These are phyloP conservation scores for Emydocephalus ijimae DNA, from an alignment of 2,113 vertebrate genomes.

Conservation along the genomic window DNA sequence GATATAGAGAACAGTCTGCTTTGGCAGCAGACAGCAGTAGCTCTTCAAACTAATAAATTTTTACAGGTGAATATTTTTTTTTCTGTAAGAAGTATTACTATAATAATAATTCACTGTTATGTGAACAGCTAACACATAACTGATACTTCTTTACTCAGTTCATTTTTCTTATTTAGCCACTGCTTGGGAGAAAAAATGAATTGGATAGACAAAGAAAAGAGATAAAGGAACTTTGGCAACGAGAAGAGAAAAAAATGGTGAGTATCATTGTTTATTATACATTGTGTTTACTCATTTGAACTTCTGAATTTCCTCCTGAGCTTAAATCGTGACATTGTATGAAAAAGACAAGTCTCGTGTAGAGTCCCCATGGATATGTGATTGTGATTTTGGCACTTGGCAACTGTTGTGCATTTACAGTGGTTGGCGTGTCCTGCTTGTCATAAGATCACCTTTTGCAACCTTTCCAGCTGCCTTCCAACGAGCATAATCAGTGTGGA, in stretches of 20 bases:
- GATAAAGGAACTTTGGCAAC: slow-evolving; percentile 96
- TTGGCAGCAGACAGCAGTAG: slow-evolving; percentile 83
- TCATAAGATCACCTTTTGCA: neutral
- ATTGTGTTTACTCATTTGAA: neutral
- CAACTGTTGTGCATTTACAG: neutral
- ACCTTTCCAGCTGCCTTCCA: neutral
- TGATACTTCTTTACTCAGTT: slow-evolving; percentile 9
- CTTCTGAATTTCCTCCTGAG: neutral
- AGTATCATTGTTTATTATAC: slow-evolving; percentile 52
- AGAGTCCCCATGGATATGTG: neutral
- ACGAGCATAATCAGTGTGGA: neutral
- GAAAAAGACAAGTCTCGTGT: neutral
- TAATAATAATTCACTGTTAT: neutral
- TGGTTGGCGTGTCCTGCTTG: neutral
- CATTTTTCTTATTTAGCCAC: slow-evolving; percentile 75
- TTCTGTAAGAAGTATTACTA: neutral
- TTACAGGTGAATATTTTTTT: slow-evolving; percentile 79
- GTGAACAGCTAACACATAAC: neutral
- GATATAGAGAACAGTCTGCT: slow-evolving; percentile 88
- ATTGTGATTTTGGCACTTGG: neutral
- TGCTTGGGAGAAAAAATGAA: slow-evolving; percentile 88
- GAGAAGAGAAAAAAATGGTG: slow-evolving; percentile 95
- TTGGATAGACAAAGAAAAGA: slow-evolving; percentile 94
- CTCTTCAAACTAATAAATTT: slow-evolving; percentile 94
- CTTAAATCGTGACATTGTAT: neutral